phyloP scores from a whole-genome alignment of 2,888 invertebrate genomes.

The Aricia artaxerxes region DNA sequence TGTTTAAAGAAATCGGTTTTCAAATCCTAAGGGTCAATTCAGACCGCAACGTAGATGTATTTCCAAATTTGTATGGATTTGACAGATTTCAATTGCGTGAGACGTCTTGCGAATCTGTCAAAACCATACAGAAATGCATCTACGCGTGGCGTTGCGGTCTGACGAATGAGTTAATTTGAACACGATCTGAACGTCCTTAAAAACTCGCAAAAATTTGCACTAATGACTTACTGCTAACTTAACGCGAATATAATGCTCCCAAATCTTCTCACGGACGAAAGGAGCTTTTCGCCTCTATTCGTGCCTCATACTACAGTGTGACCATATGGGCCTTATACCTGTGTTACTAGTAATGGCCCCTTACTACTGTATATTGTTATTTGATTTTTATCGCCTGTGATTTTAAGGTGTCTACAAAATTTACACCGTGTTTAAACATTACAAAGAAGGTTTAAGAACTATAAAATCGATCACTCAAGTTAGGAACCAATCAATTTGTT shows the following conservation, averaged over 20 bases:
- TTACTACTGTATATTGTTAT: not conserved
- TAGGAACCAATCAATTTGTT: not conserved
- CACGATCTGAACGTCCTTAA: too few species aligned
- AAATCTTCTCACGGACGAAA: not conserved
- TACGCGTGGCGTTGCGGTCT: too few species aligned
- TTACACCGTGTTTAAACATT: not conserved
- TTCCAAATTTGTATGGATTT: too few species aligned
- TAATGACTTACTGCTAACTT: too few species aligned
- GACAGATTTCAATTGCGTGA: too few species aligned
- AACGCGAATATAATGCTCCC: not conserved
- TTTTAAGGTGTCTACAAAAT: conserved; percentile 5
- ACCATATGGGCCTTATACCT: not conserved
- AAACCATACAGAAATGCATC: too few species aligned
- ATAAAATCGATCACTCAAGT: not conserved
- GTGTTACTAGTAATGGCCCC: not conserved
- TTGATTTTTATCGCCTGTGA: conserved; percentile 11
- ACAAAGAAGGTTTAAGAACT: not conserved
- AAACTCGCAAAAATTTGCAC: too few species aligned
- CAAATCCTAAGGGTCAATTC: too few species aligned
- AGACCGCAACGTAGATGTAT: too few species aligned
- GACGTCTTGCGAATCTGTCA: too few species aligned
- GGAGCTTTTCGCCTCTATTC: not conserved
- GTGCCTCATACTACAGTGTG: not conserved
- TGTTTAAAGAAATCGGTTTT: too few species aligned
- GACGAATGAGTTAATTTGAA: too few species aligned